These are phyloP conservation scores for Zosterops borbonicus DNA, from an alignment of 2,113 vertebrate species.

Conservation along the genomic window DNA sequence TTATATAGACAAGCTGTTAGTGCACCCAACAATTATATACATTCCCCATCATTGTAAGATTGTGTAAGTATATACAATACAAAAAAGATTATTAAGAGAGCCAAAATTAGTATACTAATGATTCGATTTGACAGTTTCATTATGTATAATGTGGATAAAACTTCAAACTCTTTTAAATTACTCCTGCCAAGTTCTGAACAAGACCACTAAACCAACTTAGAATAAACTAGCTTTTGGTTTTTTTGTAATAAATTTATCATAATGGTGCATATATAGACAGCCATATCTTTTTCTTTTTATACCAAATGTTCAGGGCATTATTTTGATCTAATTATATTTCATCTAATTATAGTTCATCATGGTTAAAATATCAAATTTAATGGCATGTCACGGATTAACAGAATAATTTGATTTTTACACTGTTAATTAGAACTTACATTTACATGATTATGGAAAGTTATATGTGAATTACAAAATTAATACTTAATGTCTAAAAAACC, in stretches of 20 bases:
- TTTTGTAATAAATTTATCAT: constrained; percentile 11
- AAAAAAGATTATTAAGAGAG: constrained; percentile 29
- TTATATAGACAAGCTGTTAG: constrained; percentile 1
- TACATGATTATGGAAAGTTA: constrained; percentile 28
- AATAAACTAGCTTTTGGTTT: not conserved
- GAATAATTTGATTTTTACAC: constrained; percentile 49
- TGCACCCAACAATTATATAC: constrained; percentile 37
- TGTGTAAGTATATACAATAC: constrained; percentile 6
- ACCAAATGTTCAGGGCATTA: constrained; percentile 6
- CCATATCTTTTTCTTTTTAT: constrained; percentile 5
- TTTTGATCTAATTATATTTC: constrained; percentile 55
- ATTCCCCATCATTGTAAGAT: not conserved
- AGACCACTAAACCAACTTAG: not conserved
- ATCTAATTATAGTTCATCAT: constrained; percentile 46
- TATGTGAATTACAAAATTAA: constrained; percentile 36
- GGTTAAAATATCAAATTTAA: constrained; percentile 52
- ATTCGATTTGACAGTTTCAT: constrained; percentile 46
- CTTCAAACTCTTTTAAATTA: constrained; percentile 31
- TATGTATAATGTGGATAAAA: constrained; percentile 1
- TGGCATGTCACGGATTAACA: constrained; percentile 19
- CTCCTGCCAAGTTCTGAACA: not conserved
- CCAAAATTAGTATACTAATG: constrained; percentile 48
- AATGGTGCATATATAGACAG: not conserved
- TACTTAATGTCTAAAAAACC: not conserved
- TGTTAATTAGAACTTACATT: constrained; percentile 47